Evolutionary conservation across 2,113 vertebrate species (phyloP).

Genomic region (Myanophis thanlyinensis): DNA sequence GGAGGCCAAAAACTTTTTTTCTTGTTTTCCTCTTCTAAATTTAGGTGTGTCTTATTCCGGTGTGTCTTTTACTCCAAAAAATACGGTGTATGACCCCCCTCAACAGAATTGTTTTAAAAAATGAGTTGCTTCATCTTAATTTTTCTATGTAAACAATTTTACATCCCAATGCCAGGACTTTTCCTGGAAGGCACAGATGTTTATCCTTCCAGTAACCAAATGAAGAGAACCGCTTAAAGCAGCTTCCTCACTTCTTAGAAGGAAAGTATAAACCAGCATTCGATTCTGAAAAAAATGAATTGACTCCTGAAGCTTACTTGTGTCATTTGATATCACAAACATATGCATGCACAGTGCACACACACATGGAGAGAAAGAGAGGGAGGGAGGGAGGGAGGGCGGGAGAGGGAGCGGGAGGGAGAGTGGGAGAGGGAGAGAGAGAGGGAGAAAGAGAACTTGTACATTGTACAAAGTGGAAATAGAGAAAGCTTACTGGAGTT

Average conservation of each 20-base stretch:
- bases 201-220: background rate
- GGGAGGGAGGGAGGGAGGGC: too few relatives aligned
- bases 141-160: background rate
- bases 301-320: background rate
- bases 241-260: background rate
- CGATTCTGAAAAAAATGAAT: background rate
- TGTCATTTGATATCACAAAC: background rate
- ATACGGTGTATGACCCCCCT: background rate
- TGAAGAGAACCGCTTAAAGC: background rate
- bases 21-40: too few relatives aligned
- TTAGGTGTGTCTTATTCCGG: too few relatives aligned
- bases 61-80: too few relatives aligned
- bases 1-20: too few relatives aligned
- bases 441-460: background rate
- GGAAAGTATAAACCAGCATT: background rate
- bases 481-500: conserved; percentile 78
- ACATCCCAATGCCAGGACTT: background rate
- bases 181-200: background rate
- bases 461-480: background rate
- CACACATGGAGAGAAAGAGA: too few relatives aligned
- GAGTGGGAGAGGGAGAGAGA: too few relatives aligned
- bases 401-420: too few relatives aligned
- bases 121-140: background rate
- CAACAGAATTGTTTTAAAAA: background rate
- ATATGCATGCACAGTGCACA: background rate